These are phyloP conservation scores for Falco peregrinus DNA, from an alignment of 2,797 vertebrate species.

Conservation along the genomic window DNA sequence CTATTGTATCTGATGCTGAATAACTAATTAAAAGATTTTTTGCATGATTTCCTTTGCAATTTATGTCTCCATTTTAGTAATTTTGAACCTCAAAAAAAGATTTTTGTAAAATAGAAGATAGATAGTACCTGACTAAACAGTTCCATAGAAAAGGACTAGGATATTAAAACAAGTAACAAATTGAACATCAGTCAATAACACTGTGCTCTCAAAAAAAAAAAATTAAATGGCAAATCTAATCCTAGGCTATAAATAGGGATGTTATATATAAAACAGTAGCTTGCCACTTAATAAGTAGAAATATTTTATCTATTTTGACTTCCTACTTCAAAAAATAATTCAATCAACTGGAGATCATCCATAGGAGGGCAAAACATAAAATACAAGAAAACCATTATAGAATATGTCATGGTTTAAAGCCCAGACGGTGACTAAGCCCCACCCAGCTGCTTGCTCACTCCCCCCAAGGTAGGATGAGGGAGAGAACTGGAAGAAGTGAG, in stretches of 20 bases:
- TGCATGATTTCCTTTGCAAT: neutral
- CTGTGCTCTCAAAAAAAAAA: neutral
- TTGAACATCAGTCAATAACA: neutral
- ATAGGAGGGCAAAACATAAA: neutral
- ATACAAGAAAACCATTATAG: neutral
- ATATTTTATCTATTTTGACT: neutral
- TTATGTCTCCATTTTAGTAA: neutral
- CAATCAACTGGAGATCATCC: neutral
- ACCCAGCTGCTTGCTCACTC: too few species aligned
- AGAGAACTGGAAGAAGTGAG: too few species aligned
- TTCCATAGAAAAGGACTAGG: neutral
- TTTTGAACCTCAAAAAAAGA: neutral
- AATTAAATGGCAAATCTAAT: neutral
- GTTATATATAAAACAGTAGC: neutral
- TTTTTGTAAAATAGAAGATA: neutral
- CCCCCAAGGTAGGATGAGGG: too few species aligned
- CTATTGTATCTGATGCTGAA: neutral
- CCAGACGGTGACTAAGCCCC: too few species aligned
- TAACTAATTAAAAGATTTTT: neutral
- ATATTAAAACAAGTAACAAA: neutral
- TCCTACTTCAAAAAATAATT: neutral
- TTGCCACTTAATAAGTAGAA: neutral
- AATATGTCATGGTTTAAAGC: neutral
- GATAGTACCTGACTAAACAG: neutral
- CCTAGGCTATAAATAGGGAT: neutral